These are phyloP conservation scores for western clawed frog (Xenopus tropicalis) DNA, from an alignment of 2,113 vertebrate species.

Conservation along the genomic window DNA sequence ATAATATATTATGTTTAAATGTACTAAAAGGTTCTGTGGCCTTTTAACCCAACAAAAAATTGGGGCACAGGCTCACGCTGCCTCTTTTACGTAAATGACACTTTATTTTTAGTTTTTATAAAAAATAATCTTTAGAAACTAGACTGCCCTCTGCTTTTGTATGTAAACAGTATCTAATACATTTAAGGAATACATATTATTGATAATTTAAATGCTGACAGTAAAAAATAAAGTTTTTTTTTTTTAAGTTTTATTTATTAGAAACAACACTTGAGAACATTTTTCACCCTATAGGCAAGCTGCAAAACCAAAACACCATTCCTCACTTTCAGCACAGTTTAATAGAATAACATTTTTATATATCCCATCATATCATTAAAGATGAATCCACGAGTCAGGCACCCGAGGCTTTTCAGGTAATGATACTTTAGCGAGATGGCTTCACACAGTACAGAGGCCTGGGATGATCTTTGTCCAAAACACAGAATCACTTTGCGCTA, in stretches of 20 bases:
- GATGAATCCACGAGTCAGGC: slow-evolving; percentile 26
- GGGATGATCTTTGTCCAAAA: slow-evolving; percentile 40
- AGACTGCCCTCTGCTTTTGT: too few species aligned
- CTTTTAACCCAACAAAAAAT: too few species aligned
- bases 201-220: too few species aligned
- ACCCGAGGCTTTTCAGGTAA: slow-evolving; percentile 39
- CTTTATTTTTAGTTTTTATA: too few species aligned
- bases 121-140: too few species aligned
- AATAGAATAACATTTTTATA: slow-evolving; percentile 32
- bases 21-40: too few species aligned
- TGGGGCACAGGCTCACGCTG: too few species aligned
- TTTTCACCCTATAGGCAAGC: slow-evolving; percentile 5
- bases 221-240: not conserved
- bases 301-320: slow-evolving; percentile 3
- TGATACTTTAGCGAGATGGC: slow-evolving; percentile 27
- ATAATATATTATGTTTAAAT: too few species aligned
- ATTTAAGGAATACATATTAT: too few species aligned
- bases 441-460: slow-evolving; percentile 35
- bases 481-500: slow-evolving; percentile 32
- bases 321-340: slow-evolving; percentile 30
- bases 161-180: too few species aligned
- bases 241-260: not conserved
- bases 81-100: too few species aligned
- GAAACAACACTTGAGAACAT: not conserved
- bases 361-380: slow-evolving; percentile 34